Evolutionary conservation across 1,140 invertebrate species (phyloP).

Genomic region (Caenorhabditis inopinata): DNA sequence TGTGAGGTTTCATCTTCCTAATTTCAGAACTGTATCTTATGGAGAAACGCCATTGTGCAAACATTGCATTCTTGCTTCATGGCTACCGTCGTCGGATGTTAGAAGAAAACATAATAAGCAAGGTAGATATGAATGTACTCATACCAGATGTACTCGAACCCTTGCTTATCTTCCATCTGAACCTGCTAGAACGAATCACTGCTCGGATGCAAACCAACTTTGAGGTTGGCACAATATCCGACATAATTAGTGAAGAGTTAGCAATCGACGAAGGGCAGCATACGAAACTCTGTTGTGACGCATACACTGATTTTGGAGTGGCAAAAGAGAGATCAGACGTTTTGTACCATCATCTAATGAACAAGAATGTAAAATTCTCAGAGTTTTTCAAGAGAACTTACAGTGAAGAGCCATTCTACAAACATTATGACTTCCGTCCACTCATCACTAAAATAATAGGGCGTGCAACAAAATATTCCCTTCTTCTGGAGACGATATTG

Average conservation of each 20-base stretch:
- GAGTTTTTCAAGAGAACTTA: conserved; percentile 29
- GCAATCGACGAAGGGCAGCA: conserved; percentile 1
- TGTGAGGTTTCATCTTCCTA: not conserved
- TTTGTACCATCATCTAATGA: conserved; percentile 22
- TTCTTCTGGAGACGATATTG: conserved; percentile 36
- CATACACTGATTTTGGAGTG: conserved; percentile 39
- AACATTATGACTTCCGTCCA: conserved; percentile 29
- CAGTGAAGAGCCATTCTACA: conserved; percentile 12
- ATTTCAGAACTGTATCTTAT: conserved; percentile 37
- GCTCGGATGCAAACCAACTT: not conserved
- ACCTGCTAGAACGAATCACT: conserved; percentile 18
- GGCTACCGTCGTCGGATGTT: conserved; percentile 43
- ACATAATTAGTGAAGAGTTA: conserved; percentile 38
- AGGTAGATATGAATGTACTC: conserved; percentile 30
- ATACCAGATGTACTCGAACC: conserved; percentile 45
- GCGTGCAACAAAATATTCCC: conserved; percentile 17
- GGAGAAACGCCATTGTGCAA: conserved; percentile 42
- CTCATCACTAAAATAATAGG: conserved; percentile 33
- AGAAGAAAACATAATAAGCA: conserved; percentile 17
- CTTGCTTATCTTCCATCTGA: conserved; percentile 39
- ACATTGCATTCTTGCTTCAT: conserved; percentile 38
- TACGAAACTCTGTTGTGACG: not conserved
- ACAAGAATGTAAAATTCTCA: conserved; percentile 18
- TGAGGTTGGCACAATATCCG: conserved; percentile 41
- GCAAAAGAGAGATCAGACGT: conserved; percentile 29